phyloP scores from a whole-genome alignment of 2,888 invertebrate species.

The Spisula subtruncata region DNA sequence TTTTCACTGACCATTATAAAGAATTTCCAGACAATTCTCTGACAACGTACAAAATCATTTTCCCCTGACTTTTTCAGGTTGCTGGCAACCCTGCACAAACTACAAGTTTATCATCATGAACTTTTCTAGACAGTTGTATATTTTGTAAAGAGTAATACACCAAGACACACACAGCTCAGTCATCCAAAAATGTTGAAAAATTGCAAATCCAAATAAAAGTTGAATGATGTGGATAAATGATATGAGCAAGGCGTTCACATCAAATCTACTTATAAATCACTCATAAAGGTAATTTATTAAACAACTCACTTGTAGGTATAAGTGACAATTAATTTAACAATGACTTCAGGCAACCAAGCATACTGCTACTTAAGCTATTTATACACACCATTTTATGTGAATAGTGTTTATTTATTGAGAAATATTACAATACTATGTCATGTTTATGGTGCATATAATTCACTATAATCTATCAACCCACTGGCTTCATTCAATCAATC shows the following conservation, averaged over 20 bases:
- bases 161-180: too few relatives aligned
- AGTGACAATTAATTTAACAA: slow-evolving; percentile 12
- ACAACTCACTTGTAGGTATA: slow-evolving; percentile 14
- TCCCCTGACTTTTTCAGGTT: too few relatives aligned
- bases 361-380: not conserved
- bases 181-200: not conserved
- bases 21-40: too few relatives aligned
- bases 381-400: slow-evolving; percentile 2
- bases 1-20: too few relatives aligned
- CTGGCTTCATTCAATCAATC: not conserved
- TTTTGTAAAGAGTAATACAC: too few relatives aligned
- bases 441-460: slow-evolving; percentile 5
- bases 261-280: not conserved
- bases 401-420: slow-evolving; percentile 11
- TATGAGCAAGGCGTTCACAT: not conserved
- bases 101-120: too few relatives aligned
- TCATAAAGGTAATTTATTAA: not conserved
- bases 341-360: not conserved
- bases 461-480: not conserved
- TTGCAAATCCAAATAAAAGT: not conserved
- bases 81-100: too few relatives aligned
- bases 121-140: too few relatives aligned
- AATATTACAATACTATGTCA: slow-evolving; percentile 11
- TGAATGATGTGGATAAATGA: not conserved
- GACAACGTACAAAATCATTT: too few relatives aligned